Percentiles rank a stretch among this genome's conserved stretches.
Conservation (phyloP, 2,113 vertebrate species). For the Piprites chloris region DNA sequence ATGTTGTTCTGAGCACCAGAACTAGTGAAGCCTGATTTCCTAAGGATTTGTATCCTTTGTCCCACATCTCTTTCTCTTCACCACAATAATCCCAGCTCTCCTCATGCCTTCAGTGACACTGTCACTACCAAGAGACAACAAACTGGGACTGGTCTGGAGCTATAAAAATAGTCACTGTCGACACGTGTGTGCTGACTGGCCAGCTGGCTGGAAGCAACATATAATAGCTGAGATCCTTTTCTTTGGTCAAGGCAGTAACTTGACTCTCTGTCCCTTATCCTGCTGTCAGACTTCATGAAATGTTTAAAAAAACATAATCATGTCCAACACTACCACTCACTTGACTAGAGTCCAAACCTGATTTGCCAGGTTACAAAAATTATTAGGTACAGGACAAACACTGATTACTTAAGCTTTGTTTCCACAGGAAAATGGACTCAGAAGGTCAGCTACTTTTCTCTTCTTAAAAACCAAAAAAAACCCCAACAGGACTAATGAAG, state of each 20-base stretch:
- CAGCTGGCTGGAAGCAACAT: not conserved
- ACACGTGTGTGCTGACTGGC: not conserved
- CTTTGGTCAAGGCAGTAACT: not conserved
- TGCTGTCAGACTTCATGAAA: not conserved
- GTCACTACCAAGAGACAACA: not conserved
- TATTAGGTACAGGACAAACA: conserved; percentile 9
- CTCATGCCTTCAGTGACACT: not conserved
- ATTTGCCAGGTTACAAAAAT: not conserved
- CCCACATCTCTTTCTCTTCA: conserved; percentile 22
- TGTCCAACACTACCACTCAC: not conserved
- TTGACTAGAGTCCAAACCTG: not conserved
- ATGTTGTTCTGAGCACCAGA: conserved; percentile 41
- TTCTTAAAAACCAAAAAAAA: not conserved
- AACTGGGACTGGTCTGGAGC: not conserved
- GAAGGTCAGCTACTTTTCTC: conserved; percentile 8
- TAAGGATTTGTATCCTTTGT: conserved; percentile 43
- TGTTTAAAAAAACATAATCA: not conserved
- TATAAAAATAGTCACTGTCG: not conserved
- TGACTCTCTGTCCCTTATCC: not conserved
- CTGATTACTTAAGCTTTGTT: conserved; percentile 30
- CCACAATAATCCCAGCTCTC: not conserved
- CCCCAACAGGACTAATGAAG: not conserved
- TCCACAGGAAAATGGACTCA: conserved; percentile 48
- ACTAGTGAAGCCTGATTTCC: conserved; percentile 36
- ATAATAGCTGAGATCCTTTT: not conserved